phyloP scores from a whole-genome alignment of 2,113 vertebrate species.

The Lophius piscatorius region DNA sequence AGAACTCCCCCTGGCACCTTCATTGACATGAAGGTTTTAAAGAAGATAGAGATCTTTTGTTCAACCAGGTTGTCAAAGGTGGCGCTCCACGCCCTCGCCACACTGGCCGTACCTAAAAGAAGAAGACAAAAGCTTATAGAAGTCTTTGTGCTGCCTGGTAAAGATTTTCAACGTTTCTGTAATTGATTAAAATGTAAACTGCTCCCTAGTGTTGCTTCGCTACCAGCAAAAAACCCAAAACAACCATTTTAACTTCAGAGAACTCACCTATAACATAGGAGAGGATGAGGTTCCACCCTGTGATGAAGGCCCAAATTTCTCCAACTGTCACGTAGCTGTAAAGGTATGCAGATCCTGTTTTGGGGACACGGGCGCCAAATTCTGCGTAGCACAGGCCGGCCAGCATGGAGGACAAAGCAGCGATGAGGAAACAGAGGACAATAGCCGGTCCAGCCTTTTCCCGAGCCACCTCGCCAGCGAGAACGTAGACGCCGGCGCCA shows the following conservation, averaged over 20 bases:
- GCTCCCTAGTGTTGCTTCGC: not conserved
- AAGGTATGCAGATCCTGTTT: constrained; percentile 93
- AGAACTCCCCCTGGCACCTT: constrained; percentile 81
- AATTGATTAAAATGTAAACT: not conserved
- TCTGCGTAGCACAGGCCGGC: constrained; percentile 96
- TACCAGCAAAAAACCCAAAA: not conserved
- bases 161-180: not conserved
- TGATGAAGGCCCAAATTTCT: constrained; percentile 97
- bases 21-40: constrained; percentile 80
- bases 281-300: constrained; percentile 97
- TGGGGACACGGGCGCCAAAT: constrained; percentile 94
- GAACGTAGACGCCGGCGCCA: constrained; percentile 92
- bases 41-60: constrained; percentile 89
- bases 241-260: not conserved
- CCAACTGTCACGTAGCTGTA: constrained; percentile 98
- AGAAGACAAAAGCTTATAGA: not conserved
- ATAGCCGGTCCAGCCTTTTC: constrained; percentile 92
- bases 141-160: not conserved
- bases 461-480: constrained; percentile 91
- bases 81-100: constrained; percentile 93
- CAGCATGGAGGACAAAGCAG: constrained; percentile 92
- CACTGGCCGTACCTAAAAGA: constrained; percentile 88
- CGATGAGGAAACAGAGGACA: constrained; percentile 92
- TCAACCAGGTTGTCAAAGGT: constrained; percentile 92
- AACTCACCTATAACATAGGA: constrained; percentile 93